Conservation (phyloP, 1,140 invertebrate species). For the Pseudobourletiella spinata region DNA sequence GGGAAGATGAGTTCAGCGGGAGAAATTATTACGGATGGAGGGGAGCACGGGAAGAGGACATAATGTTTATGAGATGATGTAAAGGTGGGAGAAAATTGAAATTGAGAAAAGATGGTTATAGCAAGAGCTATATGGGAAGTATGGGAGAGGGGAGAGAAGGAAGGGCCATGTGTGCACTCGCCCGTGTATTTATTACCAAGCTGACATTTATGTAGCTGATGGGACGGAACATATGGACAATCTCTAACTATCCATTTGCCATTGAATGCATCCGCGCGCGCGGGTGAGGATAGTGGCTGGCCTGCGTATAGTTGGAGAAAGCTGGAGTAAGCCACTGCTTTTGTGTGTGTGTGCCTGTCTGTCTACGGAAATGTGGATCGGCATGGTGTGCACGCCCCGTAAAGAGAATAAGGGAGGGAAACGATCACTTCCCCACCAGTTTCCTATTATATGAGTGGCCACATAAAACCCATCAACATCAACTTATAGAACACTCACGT, state of each 20-base stretch:
- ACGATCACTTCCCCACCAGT: no score
- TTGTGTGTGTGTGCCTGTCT: background rate
- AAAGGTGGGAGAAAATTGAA: slow-evolving; percentile 18
- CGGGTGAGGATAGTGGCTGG: background rate
- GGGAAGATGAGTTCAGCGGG: no score
- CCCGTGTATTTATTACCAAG: slow-evolving; percentile 25
- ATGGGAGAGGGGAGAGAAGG: background rate
- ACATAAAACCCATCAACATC: no score
- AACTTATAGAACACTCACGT: no score
- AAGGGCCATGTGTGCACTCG: slow-evolving; percentile 20
- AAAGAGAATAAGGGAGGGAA: background rate
- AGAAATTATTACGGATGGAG: no score
- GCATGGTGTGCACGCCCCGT: background rate
- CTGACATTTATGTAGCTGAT: slow-evolving; percentile 34
- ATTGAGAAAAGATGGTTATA: no score
- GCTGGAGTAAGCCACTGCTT: no score
- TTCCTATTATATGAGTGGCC: no score
- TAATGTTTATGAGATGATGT: no score
- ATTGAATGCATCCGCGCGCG: slow-evolving; percentile 10
- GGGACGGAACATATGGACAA: slow-evolving; percentile 34
- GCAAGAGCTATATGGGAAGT: background rate
- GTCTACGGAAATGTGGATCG: background rate
- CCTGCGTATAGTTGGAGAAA: no score
- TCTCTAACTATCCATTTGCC: slow-evolving; percentile 28
- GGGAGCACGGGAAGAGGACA: no score